Percentiles rank a stretch among this genome's conserved stretches.
Evolutionary conservation across 1,140 invertebrate species (phyloP).

Genomic region (Zeugodacus cucurbitae): DNA sequence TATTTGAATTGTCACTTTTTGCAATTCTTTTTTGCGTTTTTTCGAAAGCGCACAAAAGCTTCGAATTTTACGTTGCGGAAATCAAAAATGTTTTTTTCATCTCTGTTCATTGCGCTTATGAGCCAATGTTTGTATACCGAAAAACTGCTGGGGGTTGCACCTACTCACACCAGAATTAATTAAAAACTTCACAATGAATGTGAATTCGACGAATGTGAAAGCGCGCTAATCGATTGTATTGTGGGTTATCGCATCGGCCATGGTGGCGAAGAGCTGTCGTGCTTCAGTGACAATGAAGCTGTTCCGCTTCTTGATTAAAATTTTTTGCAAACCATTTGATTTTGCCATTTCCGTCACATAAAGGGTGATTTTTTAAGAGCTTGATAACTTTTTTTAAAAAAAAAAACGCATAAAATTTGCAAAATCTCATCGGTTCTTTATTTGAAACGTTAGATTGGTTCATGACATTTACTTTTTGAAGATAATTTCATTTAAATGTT

Average conservation of each 20-base stretch:
- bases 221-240: slow-evolving; percentile 35
- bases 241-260: slow-evolving; percentile 13
- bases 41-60: slow-evolving; percentile 11
- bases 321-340: slow-evolving; percentile 24
- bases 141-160: background rate
- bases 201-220: slow-evolving; percentile 27
- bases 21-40: slow-evolving; percentile 5
- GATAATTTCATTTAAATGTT: too few species aligned
- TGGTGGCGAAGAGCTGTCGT: background rate
- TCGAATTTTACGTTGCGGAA: slow-evolving; percentile 14
- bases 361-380: too few species aligned
- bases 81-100: slow-evolving; percentile 26
- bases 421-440: too few species aligned
- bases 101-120: background rate
- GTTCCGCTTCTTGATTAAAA: slow-evolving; percentile 27
- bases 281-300: background rate
- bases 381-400: too few species aligned
- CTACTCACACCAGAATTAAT: slow-evolving; percentile 36
- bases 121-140: background rate
- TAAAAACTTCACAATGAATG: slow-evolving; percentile 30
- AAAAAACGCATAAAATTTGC: too few species aligned
- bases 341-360: background rate
- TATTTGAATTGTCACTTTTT: slow-evolving; percentile 19
- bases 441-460: too few species aligned
- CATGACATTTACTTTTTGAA: too few species aligned